Evolutionary conservation across 2,888 invertebrate species (phyloP).

Genomic region (Hanleya hanleyi): DNA sequence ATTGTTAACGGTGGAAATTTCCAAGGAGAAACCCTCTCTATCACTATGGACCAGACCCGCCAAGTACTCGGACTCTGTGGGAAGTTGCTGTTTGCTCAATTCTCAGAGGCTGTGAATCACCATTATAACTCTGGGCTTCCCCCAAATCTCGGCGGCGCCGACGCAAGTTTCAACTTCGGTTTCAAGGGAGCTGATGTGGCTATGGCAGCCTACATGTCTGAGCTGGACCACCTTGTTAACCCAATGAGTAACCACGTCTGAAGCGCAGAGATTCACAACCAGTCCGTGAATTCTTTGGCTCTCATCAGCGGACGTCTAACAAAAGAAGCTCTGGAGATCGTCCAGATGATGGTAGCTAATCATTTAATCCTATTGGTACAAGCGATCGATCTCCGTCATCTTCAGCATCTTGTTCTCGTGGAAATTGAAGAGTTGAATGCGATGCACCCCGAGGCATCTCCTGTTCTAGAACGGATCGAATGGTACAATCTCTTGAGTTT

Average conservation of each 20-base stretch:
- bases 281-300: conserved; percentile 53
- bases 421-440: no score
- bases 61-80: conserved; percentile 52
- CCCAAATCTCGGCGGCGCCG: conserved; percentile 50
- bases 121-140: conserved; percentile 45
- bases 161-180: conserved; percentile 45
- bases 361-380: no score
- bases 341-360: conserved; percentile 50
- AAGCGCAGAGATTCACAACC: conserved; percentile 55
- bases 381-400: no score
- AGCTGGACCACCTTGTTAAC: conserved; percentile 46
- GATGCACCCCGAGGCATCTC: no score
- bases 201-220: conserved; percentile 51
- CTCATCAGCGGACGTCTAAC: conserved; percentile 41
- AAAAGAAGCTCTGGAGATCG: conserved; percentile 35
- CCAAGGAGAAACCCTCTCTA: no score
- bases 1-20: no score
- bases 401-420: no score
- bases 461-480: no score
- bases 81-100: conserved; percentile 50
- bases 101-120: conserved; percentile 48
- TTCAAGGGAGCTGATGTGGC: conserved; percentile 54
- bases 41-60: conserved; percentile 53
- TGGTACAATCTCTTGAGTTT: no score
- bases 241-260: conserved; percentile 52